A percentile compares a stretch with the other conserved stretches of the same genome.
These are phyloP conservation scores for Bombylius discolor DNA, from an alignment of 2,888 invertebrate species.

Conservation along the genomic window DNA sequence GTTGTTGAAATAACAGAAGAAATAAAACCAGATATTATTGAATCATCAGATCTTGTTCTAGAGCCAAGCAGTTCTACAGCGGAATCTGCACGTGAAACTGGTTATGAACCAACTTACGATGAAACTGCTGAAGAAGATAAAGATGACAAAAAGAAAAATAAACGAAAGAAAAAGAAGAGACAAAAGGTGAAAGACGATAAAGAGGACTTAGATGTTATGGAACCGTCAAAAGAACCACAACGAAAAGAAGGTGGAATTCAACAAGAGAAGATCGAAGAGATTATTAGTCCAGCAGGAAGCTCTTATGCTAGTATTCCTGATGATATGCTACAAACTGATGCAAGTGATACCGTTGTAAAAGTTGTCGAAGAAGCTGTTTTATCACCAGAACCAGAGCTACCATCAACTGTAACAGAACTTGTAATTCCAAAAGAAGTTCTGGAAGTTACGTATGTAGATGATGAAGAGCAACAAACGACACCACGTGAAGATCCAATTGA, in stretches of 20 bases:
- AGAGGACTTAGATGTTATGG: constrained; percentile 36
- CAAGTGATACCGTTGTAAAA: constrained; percentile 39
- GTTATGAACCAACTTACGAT: constrained; percentile 56
- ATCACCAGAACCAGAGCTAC: constrained; percentile 42
- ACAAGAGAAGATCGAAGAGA: constrained; percentile 31
- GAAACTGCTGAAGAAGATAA: constrained; percentile 18
- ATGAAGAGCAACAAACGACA: constrained; percentile 47
- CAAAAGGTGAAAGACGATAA: constrained; percentile 38
- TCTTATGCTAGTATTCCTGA: constrained; percentile 39
- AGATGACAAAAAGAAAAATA: constrained; percentile 27
- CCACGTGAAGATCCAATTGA: constrained; percentile 26
- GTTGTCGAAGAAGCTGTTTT: constrained; percentile 51
- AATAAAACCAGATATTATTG: constrained; percentile 22
- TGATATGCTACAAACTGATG: constrained; percentile 24
- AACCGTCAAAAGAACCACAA: constrained; percentile 16
- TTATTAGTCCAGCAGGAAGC: constrained; percentile 30
- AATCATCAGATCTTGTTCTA: constrained; percentile 21
- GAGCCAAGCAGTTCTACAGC: neutral
- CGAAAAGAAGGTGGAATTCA: constrained; percentile 24
- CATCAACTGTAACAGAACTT: constrained; percentile 45
- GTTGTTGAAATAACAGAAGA: constrained; percentile 18
- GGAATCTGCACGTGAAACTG: constrained; percentile 41
- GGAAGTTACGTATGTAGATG: constrained; percentile 30
- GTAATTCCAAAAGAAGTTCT: constrained; percentile 33
- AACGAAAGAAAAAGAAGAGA: constrained; percentile 42